Evolutionary conservation across 2,113 vertebrate species (phyloP).

Genomic region (Opisthocomus hoazin): DNA sequence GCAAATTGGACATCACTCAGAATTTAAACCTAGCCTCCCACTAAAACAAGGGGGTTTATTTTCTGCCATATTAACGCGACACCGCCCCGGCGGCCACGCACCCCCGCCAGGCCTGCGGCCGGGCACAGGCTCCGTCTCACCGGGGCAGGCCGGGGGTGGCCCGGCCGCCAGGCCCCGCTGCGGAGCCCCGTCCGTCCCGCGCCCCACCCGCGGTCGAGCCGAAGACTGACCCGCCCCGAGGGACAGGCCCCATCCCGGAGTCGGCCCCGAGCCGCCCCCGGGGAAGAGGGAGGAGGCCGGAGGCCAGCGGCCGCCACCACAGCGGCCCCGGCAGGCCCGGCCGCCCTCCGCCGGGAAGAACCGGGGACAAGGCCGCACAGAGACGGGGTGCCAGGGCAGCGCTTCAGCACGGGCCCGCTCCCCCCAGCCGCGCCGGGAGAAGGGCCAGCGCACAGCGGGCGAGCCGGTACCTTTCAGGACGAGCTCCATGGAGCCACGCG

Average conservation of each 20-base stretch:
- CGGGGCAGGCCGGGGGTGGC: too few relatives aligned
- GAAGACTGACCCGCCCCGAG: not conserved
- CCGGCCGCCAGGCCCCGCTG: too few relatives aligned
- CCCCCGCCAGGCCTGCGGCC: not conserved
- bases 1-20: too few relatives aligned
- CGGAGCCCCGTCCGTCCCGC: not conserved
- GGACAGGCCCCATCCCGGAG: too few relatives aligned
- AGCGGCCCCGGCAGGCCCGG: not conserved
- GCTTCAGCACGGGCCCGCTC: not conserved
- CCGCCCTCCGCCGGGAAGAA: not conserved
- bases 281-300: too few relatives aligned
- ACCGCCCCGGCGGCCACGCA: not conserved
- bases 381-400: too few relatives aligned
- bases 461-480: not conserved
- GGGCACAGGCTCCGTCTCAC: accelerated
- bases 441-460: not conserved
- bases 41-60: too few relatives aligned
- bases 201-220: not conserved
- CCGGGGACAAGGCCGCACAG: not conserved
- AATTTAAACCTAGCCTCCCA: too few relatives aligned
- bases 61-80: too few relatives aligned
- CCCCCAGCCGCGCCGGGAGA: not conserved
- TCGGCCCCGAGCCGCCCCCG: too few relatives aligned
- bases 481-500: not conserved
- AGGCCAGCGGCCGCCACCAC: not conserved